Evolutionary conservation across 2,888 invertebrate genomes (phyloP), one percentile per base, ranked within the genome.

Genomic region (Xestia rhomboidea): DNA sequence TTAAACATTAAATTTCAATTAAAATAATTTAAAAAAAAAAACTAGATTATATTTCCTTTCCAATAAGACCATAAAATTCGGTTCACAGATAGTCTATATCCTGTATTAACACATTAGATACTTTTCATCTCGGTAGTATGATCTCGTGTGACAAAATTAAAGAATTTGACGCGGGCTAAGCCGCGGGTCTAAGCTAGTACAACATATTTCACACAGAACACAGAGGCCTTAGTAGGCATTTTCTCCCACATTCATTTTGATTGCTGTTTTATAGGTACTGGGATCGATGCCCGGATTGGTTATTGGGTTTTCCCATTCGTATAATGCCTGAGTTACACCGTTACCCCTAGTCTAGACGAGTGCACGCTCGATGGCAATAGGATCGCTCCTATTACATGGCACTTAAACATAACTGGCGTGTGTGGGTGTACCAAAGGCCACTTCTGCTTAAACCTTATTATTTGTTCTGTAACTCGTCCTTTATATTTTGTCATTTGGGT

Each of bases 381-480:
- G 38, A 24, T 24, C 38, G 6, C 63, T 13, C 63, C 24, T 41
- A n/a, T 41, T 64, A 54, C n/a, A n/a, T 34, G n/a, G 10, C 1
- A 51, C 38, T 6, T 51, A 38, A 38, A n/a, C 5, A 38, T 69
- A 38, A 38, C 54, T 18, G 34, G 10, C 13, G n/a, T 21, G n/a
- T 21, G 1, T 13, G 38, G 13, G 63, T 63, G 34, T 13, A 30
- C 7, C 2, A 38, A n/a, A 38, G 38, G 24, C 15, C 38, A 63
- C 7, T 24, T 38, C 38, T 38, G n/a, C 13, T 2, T 18, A 10
- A 62, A 34, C 21, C 8, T 18, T 60, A 30, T 18, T 18, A 60
- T 60, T 60, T 30, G n/a, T 54, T 83, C 73, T 41, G n/a, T 54
- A 8, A 54, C 60, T 60, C 51, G n/a, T 51, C 11, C 24, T 54